Base-by-base conservation (phyloP, 2,113 vertebrate genomes). In the Oenanthe melanoleuca region DNA sequence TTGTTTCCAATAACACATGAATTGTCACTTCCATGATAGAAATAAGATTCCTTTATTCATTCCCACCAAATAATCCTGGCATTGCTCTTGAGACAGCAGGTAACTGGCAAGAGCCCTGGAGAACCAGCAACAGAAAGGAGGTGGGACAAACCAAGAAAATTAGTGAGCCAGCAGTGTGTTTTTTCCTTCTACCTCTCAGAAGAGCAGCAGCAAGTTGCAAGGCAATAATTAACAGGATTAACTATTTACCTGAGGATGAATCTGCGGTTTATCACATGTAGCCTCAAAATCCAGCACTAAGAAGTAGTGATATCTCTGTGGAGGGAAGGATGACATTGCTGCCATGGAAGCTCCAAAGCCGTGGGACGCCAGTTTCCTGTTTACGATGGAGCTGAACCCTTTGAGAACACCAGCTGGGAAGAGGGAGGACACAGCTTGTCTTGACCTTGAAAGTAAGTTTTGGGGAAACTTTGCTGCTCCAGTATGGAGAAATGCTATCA, bases 261-360 rank as follows among this genome's bases (percentile, higher is more conserved):
- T 98, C 97, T 98, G 98, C 89, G 98, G 98, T 97, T 98, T 98
- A 96, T 98, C 98, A 73, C 98, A 98, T 0, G 98, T 98, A 83
- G 98, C 98, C 97, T 98, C 98, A 97, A 98, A 98, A 97, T 98
- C 98, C 98, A 98, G 97, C 97, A 98, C 98, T 98, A 98, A 97
- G 98, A 98, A 98, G 97, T 98, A 98, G 97, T 98, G 98, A 97
- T 98, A 98, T 94, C 98, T 98, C 97, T 98, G 98, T 95, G 98
- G 98, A 97, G 98, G 98, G 89, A 98, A 98, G 95, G 98, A 97
- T 95, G 98, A 98, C 98, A 98, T 98, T 97, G 98, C 98, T 94
- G 98, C 98, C 97, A 98, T 98, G 94, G 98, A 98, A 94, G 97
- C 98, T 95, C 98, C 98, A 95, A 98, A 98, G 97, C 98, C 96